Evolutionary conservation across 2,888 invertebrate genomes (phyloP).

Genomic region (Allacma fusca): DNA sequence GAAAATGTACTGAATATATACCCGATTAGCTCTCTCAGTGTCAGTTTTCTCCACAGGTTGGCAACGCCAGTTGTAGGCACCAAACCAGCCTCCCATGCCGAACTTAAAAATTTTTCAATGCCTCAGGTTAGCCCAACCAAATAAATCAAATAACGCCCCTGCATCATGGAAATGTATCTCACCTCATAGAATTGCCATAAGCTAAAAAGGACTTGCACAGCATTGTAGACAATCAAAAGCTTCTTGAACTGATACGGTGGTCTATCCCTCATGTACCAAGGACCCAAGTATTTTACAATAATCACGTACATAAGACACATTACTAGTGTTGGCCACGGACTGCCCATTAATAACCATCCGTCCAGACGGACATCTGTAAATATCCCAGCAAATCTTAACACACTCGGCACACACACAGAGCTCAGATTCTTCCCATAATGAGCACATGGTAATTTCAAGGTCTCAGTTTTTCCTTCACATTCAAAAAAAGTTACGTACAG

Average conservation of each 20-base stretch:
- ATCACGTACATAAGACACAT: constrained; percentile 89
- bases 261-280: constrained; percentile 83
- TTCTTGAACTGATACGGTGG: constrained; percentile 80
- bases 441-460: no score
- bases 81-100: constrained; percentile 90
- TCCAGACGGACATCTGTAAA: constrained; percentile 84
- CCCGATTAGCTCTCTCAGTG: constrained; percentile 81
- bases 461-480: not conserved
- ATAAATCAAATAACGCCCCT: not conserved
- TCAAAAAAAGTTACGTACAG: not conserved
- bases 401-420: no score
- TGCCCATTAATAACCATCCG: constrained; percentile 92
- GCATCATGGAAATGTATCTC: constrained; percentile 55
- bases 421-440: no score
- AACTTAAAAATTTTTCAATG: constrained; percentile 68
- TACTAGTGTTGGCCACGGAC: constrained; percentile 88
- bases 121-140: not conserved
- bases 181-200: constrained; percentile 82
- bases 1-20: constrained; percentile 66
- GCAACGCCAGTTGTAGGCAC: constrained; percentile 86
- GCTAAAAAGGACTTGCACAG: constrained; percentile 84
- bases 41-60: constrained; percentile 89
- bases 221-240: constrained; percentile 82
- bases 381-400: no score
- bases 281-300: constrained; percentile 85